Evolutionary conservation across 2,113 vertebrate genomes (phyloP), one percentile per base, ranked within the genome.

Genomic region (Brachypteracias leptosomus): DNA sequence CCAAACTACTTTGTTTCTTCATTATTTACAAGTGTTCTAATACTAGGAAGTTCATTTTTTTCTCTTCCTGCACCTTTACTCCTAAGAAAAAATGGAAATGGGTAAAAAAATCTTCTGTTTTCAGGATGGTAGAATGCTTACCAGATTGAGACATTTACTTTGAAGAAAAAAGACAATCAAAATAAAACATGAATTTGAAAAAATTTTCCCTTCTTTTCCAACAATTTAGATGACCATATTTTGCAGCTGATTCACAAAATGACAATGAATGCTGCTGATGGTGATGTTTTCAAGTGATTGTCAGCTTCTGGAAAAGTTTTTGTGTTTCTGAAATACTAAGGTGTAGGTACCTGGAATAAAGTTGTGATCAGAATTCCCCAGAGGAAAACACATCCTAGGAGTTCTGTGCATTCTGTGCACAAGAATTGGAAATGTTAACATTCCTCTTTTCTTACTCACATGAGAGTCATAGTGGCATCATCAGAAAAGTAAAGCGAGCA

Each of bases 371-470:
- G 29, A 88, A 46, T 15, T 29, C 10, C 9, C 13, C 28, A 49
- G 51, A 72, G 47, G 3, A 58, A 16, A 47, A 44, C 0, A 1
- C 2, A 49, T 26, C 9, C 0, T 0, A 68, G 9, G 0, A 68
- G 9, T 52, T 58, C 11, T 67, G 25, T 26, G 18, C 8, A 24
- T 22, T 51, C 49, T 51, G 49, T 52, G 24, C 25, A 26, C 51
- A 52, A 52, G 54, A 63, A 16, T 15, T 15, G 12, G 9, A 40
- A 59, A 82, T 20, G 3, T 29, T 10, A 0, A 1, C 21, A 44
- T 72, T 44, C 6, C 33, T 2, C 2, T 76, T 72, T 85, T 74
- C 25, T 28, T 40, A 33, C 2, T 70, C 18, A 55, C 15, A n/a
- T 61, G 29, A 63, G 18, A 44, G 51, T 77, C 25, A 42, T 22